These are phyloP conservation scores for Ceyx melanurus DNA, from an alignment of 2,113 vertebrate genomes.

Conservation along the genomic window DNA sequence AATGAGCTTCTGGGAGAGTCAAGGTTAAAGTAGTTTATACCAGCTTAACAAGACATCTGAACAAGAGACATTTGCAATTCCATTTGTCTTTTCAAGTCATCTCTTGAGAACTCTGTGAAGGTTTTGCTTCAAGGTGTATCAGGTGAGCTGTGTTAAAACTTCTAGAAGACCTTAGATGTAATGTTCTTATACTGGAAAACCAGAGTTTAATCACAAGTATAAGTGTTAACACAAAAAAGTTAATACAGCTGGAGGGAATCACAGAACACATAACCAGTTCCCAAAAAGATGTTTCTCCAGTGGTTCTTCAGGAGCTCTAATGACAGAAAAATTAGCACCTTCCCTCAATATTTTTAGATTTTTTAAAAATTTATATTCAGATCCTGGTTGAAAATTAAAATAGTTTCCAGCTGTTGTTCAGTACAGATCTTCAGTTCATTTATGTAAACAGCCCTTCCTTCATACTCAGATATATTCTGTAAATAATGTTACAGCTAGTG, in stretches of 20 bases:
- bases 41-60: not conserved
- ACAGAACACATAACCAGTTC: not conserved
- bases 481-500: not conserved
- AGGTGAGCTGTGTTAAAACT: not conserved
- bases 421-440: not conserved
- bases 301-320: not conserved
- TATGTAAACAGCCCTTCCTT: not conserved
- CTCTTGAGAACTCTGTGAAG: not conserved
- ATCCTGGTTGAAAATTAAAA: not conserved
- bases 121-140: not conserved
- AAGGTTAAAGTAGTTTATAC: not conserved
- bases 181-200: not conserved
- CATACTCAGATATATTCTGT: not conserved
- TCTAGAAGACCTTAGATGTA: not conserved
- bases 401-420: not conserved
- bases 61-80: not conserved
- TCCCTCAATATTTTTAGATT: not conserved
- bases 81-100: not conserved
- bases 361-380: not conserved
- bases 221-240: not conserved
- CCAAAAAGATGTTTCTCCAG: not conserved
- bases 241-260: not conserved
- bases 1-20: not conserved
- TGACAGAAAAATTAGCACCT: not conserved
- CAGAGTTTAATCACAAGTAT: not conserved